A percentile compares a stretch with the other conserved stretches of the same genome.
Evolutionary conservation across 2,113 vertebrate species (phyloP).

Genomic region (Coturnix japonica): DNA sequence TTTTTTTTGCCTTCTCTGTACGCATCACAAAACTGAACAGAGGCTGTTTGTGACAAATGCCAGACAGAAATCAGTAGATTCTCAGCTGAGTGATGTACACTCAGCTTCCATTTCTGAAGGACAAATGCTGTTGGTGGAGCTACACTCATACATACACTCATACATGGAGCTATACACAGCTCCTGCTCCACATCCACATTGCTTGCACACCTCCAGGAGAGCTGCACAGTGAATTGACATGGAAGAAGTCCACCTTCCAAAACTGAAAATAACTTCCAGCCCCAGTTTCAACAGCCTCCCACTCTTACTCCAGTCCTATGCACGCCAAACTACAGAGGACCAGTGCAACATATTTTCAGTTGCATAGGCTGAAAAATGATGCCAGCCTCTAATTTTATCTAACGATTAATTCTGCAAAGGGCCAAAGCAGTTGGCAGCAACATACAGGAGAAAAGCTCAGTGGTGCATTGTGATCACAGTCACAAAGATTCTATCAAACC

Average conservation of each 20-base stretch:
- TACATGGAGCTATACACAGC: background rate
- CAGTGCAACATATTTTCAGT: constrained; percentile 37
- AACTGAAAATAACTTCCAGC: background rate
- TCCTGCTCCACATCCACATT: background rate
- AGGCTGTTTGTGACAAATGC: background rate
- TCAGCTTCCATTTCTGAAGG: background rate
- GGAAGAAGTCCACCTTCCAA: background rate
- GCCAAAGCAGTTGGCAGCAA: background rate
- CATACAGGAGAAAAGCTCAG: background rate
- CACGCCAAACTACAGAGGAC: background rate
- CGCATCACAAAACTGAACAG: background rate
- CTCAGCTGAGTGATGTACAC: background rate
- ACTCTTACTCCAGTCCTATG: background rate
- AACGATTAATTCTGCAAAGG: constrained; percentile 34
- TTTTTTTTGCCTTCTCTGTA: background rate
- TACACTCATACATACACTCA: background rate
- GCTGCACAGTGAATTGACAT: background rate
- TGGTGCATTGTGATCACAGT: background rate
- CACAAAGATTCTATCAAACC: rapidly evolving
- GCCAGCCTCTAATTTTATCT: constrained; percentile 48
- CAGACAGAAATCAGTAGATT: background rate
- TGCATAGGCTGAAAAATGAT: background rate
- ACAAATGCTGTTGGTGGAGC: background rate
- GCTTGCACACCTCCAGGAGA: background rate
- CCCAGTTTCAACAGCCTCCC: constrained; percentile 22